Base-by-base conservation (phyloP, 2,113 vertebrate genomes). In the Collichthys lucidus region DNA sequence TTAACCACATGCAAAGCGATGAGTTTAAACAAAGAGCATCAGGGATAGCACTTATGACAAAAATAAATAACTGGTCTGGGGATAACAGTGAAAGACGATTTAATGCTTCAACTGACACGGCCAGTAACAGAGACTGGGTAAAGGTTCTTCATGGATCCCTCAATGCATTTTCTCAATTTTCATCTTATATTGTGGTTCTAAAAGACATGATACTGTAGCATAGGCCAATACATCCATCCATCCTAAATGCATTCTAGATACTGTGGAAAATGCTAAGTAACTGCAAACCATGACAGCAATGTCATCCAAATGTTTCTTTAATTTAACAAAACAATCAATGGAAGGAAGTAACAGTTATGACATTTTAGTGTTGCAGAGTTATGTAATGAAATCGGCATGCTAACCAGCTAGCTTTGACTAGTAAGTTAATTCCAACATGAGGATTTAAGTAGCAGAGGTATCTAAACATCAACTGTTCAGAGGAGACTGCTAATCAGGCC, bases 1-100 rank as follows among this genome's bases (percentile, higher is more conserved):
- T 80, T 65, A 80, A 73, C 40, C 52, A 59, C 61, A 80, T 80
- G 69, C 78, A 80, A 66, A 80, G 61, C 4, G 47, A 56, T 57
- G 62, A 35, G 52, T 59, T 80, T 65, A 56, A 66, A 40, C 50
- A 66, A 57, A 80, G 61, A 66, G 60, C 60, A 63, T 24, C 10
- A 2, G 68, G 66, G 77, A 20, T 22, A 29, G 56, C 15, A 47
- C 59, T 56, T 24, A 59, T 57, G 69, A 40, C 52, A 19, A 19
- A 55, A 62, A 71, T 15, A 16, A 53, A 62, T 35, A 60, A 22
- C 17, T 7, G 35, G 22, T 68, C 24, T 60, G 20, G 0, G 22
- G 49, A 17, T 49, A 22, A 10, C 6, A 62, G 14, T n/a, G 40
- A 19, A 44, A 46, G 8, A 55, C n/a, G 49, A 44, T 75, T 50